phyloP scores from a whole-genome alignment of 2,888 invertebrate genomes.

The Catocala fraxini region DNA sequence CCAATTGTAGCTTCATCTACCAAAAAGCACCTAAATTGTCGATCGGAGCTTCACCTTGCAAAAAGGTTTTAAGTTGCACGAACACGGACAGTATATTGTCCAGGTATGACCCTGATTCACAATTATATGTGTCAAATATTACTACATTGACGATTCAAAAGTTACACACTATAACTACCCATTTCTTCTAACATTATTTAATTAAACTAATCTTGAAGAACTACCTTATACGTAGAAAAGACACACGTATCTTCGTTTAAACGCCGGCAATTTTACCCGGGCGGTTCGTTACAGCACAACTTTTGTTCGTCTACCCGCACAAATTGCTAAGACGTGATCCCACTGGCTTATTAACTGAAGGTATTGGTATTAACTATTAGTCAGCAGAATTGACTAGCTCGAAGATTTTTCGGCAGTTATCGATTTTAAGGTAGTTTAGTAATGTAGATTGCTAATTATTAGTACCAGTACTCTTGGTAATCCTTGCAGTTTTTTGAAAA shows the following conservation, averaged over 20 bases:
- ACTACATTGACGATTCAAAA: too few species aligned
- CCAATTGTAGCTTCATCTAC: too few species aligned
- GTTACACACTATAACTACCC: too few species aligned
- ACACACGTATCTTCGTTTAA: slow-evolving; percentile 70
- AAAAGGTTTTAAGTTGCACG: too few species aligned
- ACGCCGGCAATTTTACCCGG: slow-evolving; percentile 65
- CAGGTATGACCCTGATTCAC: too few species aligned
- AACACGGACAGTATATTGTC: too few species aligned
- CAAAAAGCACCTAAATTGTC: too few species aligned
- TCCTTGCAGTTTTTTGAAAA: too few species aligned
- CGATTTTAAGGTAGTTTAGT: not conserved
- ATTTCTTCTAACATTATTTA: slow-evolving; percentile 19
- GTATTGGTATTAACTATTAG: slow-evolving; percentile 50
- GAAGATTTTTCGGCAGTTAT: not conserved
- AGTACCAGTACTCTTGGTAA: not conserved
- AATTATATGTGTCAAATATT: too few species aligned
- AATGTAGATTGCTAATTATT: not conserved
- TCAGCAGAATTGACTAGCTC: slow-evolving; percentile 39
- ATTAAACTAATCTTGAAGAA: slow-evolving; percentile 34
- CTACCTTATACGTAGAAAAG: slow-evolving; percentile 30
- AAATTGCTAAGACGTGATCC: slow-evolving; percentile 71
- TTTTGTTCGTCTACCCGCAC: slow-evolving; percentile 64
- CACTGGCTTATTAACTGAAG: slow-evolving; percentile 63
- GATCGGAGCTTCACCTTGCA: too few species aligned
- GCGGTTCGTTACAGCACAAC: slow-evolving; percentile 71